Percentiles rank a stretch among this genome's conserved stretches.
Conservation (phyloP, 2,113 vertebrate species). For the Sigmodon hispidus region DNA sequence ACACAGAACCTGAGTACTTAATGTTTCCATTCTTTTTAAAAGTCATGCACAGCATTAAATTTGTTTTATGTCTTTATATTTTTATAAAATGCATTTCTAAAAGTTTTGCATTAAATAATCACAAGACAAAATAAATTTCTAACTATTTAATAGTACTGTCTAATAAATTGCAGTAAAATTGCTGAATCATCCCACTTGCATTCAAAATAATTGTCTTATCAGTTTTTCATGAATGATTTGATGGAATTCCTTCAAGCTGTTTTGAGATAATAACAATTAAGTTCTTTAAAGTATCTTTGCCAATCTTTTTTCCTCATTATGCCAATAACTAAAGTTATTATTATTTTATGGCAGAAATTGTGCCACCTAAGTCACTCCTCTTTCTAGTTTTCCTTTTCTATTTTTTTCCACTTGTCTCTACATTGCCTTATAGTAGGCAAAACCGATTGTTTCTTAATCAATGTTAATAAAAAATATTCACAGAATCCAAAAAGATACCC, state of each 20-base stretch:
- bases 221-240: background rate
- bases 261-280: slow-evolving; percentile 19
- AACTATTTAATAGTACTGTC: background rate
- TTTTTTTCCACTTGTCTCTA: too few species aligned
- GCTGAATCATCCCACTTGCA: background rate
- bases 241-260: background rate
- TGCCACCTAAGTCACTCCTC: background rate
- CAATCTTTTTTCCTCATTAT: background rate
- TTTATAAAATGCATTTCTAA: background rate
- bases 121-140: background rate
- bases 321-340: background rate
- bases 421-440: too few species aligned
- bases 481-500: too few species aligned
- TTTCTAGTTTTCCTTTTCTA: background rate
- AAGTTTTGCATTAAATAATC: background rate
- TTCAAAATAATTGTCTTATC: background rate
- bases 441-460: too few species aligned
- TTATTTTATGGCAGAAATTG: background rate
- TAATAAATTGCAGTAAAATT: background rate
- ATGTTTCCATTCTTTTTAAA: background rate
- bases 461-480: too few species aligned
- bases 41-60: background rate
- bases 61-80: background rate
- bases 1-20: background rate
- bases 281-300: background rate